Evolutionary conservation across 2,113 vertebrate genomes (phyloP), one percentile per base, ranked within the genome.

Genomic region (Coptodon rendalli): DNA sequence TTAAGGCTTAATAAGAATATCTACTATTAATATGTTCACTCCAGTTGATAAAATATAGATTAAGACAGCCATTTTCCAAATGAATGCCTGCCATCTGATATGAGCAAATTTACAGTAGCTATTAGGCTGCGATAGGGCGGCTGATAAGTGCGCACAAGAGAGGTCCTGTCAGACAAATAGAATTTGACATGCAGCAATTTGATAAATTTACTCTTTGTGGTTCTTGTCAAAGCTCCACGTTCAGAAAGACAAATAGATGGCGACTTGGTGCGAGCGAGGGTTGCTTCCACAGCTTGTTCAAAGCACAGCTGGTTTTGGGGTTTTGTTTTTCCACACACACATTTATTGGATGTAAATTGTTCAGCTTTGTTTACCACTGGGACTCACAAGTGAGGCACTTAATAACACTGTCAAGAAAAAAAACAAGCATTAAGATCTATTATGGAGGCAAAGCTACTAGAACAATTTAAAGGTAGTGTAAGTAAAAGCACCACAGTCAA

Each of bases 1-100:
- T 94, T 88, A 91, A 90, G 79, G 71, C 80, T 85, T 89, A 87
- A 93, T 89, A 90, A 86, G 87, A 93, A 89, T 81, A 93, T 94
- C 86, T 92, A 84, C 93, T 91, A 90, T 93, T 93, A 92, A 93
- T 94, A 93, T 93, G 83, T 95, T 86, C 78, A 90, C 84, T 90
- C 82, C 78, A 87, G 93, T 93, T 93, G 85, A 94, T 94, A 84
- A 94, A 95, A 95, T 94, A 93, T 92, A 93, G 93, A 95, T 94
- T 83, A 92, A 92, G 86, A 90, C 34, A 91, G 83, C 88, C 48
- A 92, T 92, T 93, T 94, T 94, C 92, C 86, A 93, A 92, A 94
- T 92, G 83, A 93, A 91, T 84, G 85, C 82, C 89, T 91, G 89
- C 86, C 86, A 91, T 89, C 89, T 93, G 88, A 94, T 92, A 93